These are phyloP conservation scores for Rhinogobio ventralis DNA, from an alignment of 2,797 vertebrate species.

Conservation along the genomic window DNA sequence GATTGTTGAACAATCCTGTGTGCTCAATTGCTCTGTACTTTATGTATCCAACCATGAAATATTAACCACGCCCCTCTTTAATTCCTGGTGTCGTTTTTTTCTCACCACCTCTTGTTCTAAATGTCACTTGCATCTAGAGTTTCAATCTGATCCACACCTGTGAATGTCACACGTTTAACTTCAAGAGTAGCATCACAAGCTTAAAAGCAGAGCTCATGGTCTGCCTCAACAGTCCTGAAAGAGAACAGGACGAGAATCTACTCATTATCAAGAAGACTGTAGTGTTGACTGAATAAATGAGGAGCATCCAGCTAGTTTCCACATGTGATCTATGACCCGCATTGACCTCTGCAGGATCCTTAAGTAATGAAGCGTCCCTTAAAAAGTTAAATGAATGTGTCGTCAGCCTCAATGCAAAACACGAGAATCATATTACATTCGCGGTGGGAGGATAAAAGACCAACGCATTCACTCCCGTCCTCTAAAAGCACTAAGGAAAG, in stretches of 20 bases:
- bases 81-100: neutral
- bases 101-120: constrained; percentile 61
- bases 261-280: neutral
- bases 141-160: constrained; percentile 47
- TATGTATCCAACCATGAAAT: neutral
- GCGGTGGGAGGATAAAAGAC: constrained; percentile 15
- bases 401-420: constrained; percentile 11
- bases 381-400: neutral
- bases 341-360: neutral
- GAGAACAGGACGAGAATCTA: neutral
- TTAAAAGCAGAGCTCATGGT: neutral
- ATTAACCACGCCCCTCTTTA: neutral
- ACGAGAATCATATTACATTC: constrained; percentile 32
- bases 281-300: neutral
- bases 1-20: neutral
- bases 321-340: neutral
- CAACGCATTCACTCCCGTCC: constrained; percentile 11
- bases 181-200: constrained; percentile 71
- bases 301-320: neutral
- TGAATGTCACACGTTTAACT: constrained; percentile 17
- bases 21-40: neutral
- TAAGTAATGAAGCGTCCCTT: constrained; percentile 13
- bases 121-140: constrained; percentile 74
- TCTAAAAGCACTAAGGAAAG: neutral
- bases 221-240: neutral